Percentiles rank a stretch among this genome's conserved stretches.
phyloP scores from a whole-genome alignment of 2,797 vertebrate genomes.

The Sorex maritimensis region DNA sequence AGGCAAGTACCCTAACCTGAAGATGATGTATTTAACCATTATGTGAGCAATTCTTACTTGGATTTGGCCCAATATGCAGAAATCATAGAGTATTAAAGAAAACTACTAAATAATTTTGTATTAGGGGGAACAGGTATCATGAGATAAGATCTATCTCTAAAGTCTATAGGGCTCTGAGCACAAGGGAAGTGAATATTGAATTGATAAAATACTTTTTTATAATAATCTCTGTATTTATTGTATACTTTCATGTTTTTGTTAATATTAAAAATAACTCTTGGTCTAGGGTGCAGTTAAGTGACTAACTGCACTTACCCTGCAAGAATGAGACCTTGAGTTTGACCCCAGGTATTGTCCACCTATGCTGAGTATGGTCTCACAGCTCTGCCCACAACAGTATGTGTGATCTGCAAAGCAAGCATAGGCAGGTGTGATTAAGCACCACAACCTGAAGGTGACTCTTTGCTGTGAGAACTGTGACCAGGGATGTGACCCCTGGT shows the following conservation, averaged over 20 bases:
- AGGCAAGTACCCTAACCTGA: not conserved
- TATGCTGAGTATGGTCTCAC: too few species aligned
- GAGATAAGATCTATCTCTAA: not conserved
- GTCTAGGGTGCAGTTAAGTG: too few species aligned
- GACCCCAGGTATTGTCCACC: too few species aligned
- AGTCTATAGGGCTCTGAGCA: conserved; percentile 10
- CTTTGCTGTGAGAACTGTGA: too few species aligned
- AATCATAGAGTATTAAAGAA: conserved; percentile 59
- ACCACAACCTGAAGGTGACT: too few species aligned
- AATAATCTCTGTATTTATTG: not conserved
- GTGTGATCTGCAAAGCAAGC: too few species aligned
- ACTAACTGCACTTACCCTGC: too few species aligned
- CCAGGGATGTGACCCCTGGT: too few species aligned
- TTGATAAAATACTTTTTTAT: conserved; percentile 33
- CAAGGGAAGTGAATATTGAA: not conserved
- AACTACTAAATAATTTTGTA: conserved; percentile 63
- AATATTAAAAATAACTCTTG: not conserved
- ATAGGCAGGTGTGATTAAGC: too few species aligned
- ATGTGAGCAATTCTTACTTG: not conserved
- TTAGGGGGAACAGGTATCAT: conserved; percentile 34
- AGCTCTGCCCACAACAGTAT: too few species aligned
- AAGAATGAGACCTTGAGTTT: too few species aligned
- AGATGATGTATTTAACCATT: conserved; percentile 22
- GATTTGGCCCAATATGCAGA: conserved; percentile 61
- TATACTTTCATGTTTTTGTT: not conserved